Evolutionary conservation across 2,888 invertebrate genomes (phyloP), one percentile per base, ranked within the genome.

Genomic region (Melikaiella ostensackeni): DNA sequence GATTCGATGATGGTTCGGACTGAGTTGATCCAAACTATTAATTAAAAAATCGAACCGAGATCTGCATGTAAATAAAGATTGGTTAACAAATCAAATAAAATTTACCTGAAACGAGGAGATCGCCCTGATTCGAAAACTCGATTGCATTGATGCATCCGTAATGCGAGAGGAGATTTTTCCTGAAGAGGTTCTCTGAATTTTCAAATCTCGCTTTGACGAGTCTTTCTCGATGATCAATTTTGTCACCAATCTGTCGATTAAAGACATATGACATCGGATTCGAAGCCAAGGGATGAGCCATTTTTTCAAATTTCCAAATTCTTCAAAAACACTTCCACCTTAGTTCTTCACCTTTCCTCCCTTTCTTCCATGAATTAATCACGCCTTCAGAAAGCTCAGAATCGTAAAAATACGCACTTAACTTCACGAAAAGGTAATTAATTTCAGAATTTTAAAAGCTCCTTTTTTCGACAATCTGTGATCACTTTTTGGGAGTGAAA

Each of bases 71-170:
- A 70, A 46, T 13, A 19, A 46, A 27, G 7, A 66, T 27, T 5
- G 16, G 30, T 42, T 24, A 35, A 38, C 3, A 27, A 42, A 24
- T 38, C 1, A 38, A 42, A 11, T 33, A 57, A 63, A 73, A 78
- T 91, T 93, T 93, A 98, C 98, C 98, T 90, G 98, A 98, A 86
- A 96, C 95, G 81, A 98, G 94, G 86, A 95, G 94, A 92, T 96
- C 95, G 86, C 98, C 98, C 92, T 97, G 95, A 84, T 94, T 94
- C 75, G 97, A 98, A 93, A 98, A 98, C 92, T 98, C 98, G 86
- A 98, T 96, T 81, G 98, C 98, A 93, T 98, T 98, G 78, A 98
- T 97, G 94, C 98, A 98, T 88, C 98, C 98, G 93, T 95, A 98
- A 93, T 98, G 98, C 83, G 97, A 96, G 84, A 95, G 93, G 77